A percentile compares a stretch with the other conserved stretches of the same genome.
phyloP scores from a whole-genome alignment of 2,797 vertebrate genomes.

The Otolemur crassicaudatus region DNA sequence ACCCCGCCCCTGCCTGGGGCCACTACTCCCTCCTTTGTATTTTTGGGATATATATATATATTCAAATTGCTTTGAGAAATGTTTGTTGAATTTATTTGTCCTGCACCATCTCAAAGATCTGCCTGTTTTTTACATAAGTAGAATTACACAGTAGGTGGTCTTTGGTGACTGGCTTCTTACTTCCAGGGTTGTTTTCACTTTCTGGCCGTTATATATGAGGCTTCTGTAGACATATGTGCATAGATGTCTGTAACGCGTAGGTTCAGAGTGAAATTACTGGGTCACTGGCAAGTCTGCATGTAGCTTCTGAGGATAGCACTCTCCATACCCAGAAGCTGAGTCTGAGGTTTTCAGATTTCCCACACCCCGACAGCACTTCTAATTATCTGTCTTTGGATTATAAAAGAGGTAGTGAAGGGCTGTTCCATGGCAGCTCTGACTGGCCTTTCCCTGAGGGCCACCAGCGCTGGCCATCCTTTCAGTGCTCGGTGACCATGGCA shows the following conservation, averaged over 20 bases:
- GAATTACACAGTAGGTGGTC: background rate
- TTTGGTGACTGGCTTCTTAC: background rate
- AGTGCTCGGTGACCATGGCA: background rate
- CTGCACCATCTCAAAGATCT: background rate
- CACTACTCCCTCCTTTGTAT: background rate
- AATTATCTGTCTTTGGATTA: background rate
- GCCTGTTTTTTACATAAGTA: background rate
- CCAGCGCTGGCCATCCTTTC: background rate
- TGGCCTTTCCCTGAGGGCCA: background rate
- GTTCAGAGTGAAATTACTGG: background rate
- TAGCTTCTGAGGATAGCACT: background rate
- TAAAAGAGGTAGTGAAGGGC: background rate
- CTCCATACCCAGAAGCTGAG: background rate
- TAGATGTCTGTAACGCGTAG: too few species aligned
- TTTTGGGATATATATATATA: background rate
- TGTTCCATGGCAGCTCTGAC: background rate
- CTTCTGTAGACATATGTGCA: too few species aligned
- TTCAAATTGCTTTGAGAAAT: slow-evolving; percentile 59
- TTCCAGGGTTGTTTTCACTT: background rate
- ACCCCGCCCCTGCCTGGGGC: background rate
- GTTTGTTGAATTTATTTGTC: slow-evolving; percentile 28
- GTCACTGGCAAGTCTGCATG: background rate
- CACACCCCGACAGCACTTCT: background rate
- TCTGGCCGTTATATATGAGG: too few species aligned
- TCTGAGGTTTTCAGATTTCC: background rate